Base-by-base conservation (phyloP, 2,113 vertebrate species). In the Polypterus bichir region DNA sequence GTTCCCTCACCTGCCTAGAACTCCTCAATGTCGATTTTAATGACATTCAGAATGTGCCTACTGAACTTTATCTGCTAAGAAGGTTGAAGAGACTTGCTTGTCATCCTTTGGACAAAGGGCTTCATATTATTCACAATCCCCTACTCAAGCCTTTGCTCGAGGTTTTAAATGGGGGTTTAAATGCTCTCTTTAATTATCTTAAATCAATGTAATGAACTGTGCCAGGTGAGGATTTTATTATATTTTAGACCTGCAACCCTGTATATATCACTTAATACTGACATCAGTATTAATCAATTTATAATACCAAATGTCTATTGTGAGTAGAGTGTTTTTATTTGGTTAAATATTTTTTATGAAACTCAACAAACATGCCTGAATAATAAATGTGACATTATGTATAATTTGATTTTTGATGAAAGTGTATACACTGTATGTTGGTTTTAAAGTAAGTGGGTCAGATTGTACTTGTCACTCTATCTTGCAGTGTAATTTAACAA, bases 91-190 rank as follows among this genome's bases (percentile, higher is more conserved):
- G 80, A 74, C 76, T 97, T 0, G 92, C 93, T 0, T 93, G 90
- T 78, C 97, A 97, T 71, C 92, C 94, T 0, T 75, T 97, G 77
- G 93, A 97, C 77, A 97, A 92, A 66, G 93, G 93, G 5, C 83
- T 98, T 6, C 95, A 98, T 68, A 88, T 98, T 3, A 72, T 85
- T 44, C 87, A 89, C 52, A 98, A 98, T 69, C 93, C 93, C 3
- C 73, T 97, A 11, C 65, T 89, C 44, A 93, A 93, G 63, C 92
- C 93, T 3, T 82, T 97, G 63, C 82, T 91, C 0, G 89, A 96
- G 73, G 76, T 91, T 1, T 55, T 95, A 1, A 89, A 92, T 44
- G 91, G 89, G 0, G 92, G 93, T 1, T 78, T 97, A 49, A 82
- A 84, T 47, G 79, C 74, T 64, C 87, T 97, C 4, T 94, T 89